Conservation (phyloP, 2,888 invertebrate species). For the Phengaris arion region DNA sequence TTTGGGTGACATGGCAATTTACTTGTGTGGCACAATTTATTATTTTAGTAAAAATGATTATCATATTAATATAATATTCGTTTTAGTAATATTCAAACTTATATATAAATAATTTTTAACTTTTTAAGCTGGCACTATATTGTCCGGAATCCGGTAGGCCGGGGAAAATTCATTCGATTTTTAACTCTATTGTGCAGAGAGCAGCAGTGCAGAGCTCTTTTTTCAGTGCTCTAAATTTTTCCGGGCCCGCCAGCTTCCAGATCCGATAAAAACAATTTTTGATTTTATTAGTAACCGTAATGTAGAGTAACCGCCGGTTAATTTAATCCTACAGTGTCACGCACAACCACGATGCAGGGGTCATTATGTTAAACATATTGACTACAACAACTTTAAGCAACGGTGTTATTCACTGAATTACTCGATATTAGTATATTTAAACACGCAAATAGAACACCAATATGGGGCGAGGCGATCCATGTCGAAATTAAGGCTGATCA, state of each 20-base stretch:
- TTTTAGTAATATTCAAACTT: background rate
- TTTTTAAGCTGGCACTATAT: background rate
- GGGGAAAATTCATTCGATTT: too few species aligned
- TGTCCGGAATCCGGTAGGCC: background rate
- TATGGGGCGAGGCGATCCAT: conserved; percentile 48
- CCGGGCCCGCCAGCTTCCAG: too few species aligned
- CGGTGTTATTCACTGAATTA: conserved; percentile 68
- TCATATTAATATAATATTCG: background rate
- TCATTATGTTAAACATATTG: conserved; percentile 58
- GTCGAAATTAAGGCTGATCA: conserved; percentile 53
- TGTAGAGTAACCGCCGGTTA: conserved; percentile 30
- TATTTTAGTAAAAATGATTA: background rate
- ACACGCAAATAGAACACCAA: conserved; percentile 55
- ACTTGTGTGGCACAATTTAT: background rate
- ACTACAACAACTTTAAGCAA: conserved; percentile 63
- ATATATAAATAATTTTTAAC: background rate
- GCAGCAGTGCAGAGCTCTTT: too few species aligned
- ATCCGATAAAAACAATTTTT: too few species aligned
- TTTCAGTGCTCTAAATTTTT: too few species aligned
- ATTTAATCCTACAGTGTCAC: conserved; percentile 59
- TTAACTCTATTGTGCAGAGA: too few species aligned
- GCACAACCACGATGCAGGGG: conserved; percentile 63
- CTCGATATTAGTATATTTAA: conserved; percentile 66
- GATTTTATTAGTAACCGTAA: background rate
- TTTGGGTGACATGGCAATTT: background rate